Conservation (phyloP, 2,113 vertebrate species). For the Thoracochromis brauschi region DNA sequence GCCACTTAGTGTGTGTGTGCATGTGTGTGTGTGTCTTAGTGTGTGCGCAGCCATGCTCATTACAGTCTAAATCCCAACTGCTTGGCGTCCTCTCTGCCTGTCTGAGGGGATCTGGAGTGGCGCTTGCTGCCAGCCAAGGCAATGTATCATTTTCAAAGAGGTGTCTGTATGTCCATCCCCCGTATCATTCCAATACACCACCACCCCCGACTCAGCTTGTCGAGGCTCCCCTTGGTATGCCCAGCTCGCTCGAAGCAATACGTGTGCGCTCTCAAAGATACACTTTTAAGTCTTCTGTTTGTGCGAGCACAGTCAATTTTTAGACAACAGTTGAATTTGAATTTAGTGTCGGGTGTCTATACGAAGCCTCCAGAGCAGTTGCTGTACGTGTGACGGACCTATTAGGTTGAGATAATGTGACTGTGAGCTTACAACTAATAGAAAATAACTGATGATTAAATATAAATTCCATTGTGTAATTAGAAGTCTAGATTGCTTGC, state of each 20-base stretch:
- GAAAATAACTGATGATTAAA: not conserved
- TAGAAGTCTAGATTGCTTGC: not conserved
- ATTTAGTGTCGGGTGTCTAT: not conserved
- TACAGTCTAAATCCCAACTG: conserved; percentile 50
- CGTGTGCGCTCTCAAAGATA: conserved; percentile 31
- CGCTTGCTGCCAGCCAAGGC: conserved; percentile 58
- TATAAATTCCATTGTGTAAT: not conserved
- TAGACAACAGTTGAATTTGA: not conserved
- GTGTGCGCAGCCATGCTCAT: conserved; percentile 23
- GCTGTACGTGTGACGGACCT: not conserved
- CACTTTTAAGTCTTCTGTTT: conserved; percentile 11
- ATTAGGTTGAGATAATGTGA: not conserved
- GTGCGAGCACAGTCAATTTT: not conserved
- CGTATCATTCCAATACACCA: conserved; percentile 30
- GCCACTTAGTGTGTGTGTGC: not conserved
- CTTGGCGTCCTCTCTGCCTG: conserved; percentile 49
- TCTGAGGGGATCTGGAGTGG: conserved; percentile 59
- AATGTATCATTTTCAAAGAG: conserved; percentile 74
- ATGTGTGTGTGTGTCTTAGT: not conserved
- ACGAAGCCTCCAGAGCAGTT: not conserved
- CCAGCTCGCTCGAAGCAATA: conserved; percentile 32
- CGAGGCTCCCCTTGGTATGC: conserved; percentile 64
- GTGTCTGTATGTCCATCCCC: conserved; percentile 50
- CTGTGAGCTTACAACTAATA: not conserved
- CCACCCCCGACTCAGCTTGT: conserved; percentile 39